phyloP scores from a whole-genome alignment of 2,797 vertebrate species.

The Pantherophis vulpinus region DNA sequence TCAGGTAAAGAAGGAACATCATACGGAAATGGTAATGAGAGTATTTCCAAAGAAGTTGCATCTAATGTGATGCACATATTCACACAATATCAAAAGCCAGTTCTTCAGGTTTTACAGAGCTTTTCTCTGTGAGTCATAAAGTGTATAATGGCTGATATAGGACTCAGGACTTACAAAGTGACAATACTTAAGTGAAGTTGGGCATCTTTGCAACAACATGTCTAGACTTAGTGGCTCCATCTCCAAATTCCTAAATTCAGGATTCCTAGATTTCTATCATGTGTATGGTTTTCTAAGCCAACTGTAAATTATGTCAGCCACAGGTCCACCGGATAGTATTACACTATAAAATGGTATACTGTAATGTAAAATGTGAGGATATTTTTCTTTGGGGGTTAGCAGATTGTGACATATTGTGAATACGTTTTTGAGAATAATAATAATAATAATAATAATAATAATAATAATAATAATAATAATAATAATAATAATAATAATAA shows the following conservation, averaged over 20 bases:
- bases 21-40: background rate
- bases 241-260: conserved; percentile 4
- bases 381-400: background rate
- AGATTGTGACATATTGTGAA: background rate
- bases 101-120: background rate
- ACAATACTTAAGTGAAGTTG: background rate
- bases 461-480: too few species aligned
- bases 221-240: background rate
- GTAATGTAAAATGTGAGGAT: background rate
- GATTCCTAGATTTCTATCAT: background rate
- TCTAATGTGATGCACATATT: background rate
- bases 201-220: background rate
- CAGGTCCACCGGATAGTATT: background rate
- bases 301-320: background rate
- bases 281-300: background rate
- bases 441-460: too few species aligned
- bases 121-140: background rate
- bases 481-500: too few species aligned
- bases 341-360: background rate
- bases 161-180: background rate
- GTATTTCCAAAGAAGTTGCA: background rate
- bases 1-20: background rate
- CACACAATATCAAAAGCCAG: background rate
- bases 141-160: background rate
- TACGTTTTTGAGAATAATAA: too few species aligned